These are phyloP conservation scores for Nemotelus nigrinus DNA, from an alignment of 2,888 invertebrate species.

Conservation along the genomic window DNA sequence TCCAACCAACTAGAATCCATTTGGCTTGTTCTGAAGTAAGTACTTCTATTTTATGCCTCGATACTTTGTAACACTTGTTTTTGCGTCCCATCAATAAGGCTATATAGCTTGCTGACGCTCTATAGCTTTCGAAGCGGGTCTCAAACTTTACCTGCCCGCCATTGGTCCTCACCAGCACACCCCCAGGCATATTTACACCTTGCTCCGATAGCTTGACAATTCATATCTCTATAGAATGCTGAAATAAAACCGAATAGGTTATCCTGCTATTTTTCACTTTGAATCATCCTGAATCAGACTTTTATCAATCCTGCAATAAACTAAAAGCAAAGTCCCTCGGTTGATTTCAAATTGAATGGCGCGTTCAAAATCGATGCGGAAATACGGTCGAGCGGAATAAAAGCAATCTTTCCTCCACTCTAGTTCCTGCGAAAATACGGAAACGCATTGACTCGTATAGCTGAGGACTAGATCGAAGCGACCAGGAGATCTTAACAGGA, in stretches of 20 bases:
- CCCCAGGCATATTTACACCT: too few species aligned
- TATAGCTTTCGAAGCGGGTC: too few species aligned
- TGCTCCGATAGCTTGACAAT: too few species aligned
- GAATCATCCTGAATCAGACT: neutral
- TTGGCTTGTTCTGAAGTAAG: too few species aligned
- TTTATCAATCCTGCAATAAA: conserved; percentile 12
- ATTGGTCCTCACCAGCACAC: too few species aligned
- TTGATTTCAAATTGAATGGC: neutral
- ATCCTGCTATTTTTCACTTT: neutral
- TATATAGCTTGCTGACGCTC: too few species aligned
- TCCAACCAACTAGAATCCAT: too few species aligned
- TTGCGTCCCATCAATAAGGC: too few species aligned
- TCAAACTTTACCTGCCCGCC: too few species aligned
- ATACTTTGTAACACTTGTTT: too few species aligned
- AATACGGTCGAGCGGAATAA: neutral
- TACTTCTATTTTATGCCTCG: too few species aligned
- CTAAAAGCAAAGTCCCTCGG: neutral
- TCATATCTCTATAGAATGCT: too few species aligned
- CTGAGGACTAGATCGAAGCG: neutral
- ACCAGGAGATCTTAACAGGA: conserved; percentile 25
- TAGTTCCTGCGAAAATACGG: neutral
- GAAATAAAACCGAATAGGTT: neutral
- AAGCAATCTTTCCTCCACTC: neutral
- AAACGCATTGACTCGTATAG: conserved; percentile 21
- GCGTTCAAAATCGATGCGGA: neutral